These are phyloP conservation scores for Cloeon dipterum DNA, from an alignment of 2,888 invertebrate species.

Conservation along the genomic window DNA sequence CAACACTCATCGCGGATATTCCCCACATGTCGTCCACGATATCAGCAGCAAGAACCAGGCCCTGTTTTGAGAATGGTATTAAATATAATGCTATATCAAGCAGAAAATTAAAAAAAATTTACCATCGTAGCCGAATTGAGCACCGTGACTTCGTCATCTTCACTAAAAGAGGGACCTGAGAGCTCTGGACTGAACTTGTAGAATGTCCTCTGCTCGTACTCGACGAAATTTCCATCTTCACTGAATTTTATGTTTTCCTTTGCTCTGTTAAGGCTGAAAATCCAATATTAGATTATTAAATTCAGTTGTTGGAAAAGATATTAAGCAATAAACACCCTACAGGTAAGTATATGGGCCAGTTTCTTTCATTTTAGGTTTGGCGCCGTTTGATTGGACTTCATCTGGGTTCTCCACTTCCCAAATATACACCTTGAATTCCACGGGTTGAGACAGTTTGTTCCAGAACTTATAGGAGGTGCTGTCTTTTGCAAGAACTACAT, in stretches of 20 bases:
- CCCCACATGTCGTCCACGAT: too few species aligned
- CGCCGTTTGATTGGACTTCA: background rate
- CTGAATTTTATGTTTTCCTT: slow-evolving; percentile 21
- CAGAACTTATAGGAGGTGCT: too few species aligned
- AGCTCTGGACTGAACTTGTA: slow-evolving; percentile 30
- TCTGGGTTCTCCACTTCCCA: background rate
- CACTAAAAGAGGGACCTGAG: slow-evolving; percentile 22
- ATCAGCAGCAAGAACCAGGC: too few species aligned
- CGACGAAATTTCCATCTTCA: slow-evolving; percentile 26
- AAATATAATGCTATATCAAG: too few species aligned
- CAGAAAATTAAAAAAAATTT: too few species aligned
- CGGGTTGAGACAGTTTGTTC: too few species aligned
- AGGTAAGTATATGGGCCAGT: background rate
- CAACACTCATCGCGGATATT: too few species aligned
- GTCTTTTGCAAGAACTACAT: too few species aligned
- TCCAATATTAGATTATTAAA: too few species aligned
- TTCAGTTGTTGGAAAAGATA: too few species aligned
- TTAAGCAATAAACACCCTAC: background rate
- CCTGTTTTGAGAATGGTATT: too few species aligned
- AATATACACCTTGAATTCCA: background rate
- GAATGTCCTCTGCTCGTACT: slow-evolving; percentile 24
- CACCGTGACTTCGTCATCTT: slow-evolving; percentile 27
- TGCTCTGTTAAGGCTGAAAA: too few species aligned
- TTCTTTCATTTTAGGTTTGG: background rate
- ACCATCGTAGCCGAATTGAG: slow-evolving; percentile 33